These are phyloP conservation scores for Orussus abietinus DNA, from an alignment of 1,140 invertebrate genomes.

Conservation along the genomic window DNA sequence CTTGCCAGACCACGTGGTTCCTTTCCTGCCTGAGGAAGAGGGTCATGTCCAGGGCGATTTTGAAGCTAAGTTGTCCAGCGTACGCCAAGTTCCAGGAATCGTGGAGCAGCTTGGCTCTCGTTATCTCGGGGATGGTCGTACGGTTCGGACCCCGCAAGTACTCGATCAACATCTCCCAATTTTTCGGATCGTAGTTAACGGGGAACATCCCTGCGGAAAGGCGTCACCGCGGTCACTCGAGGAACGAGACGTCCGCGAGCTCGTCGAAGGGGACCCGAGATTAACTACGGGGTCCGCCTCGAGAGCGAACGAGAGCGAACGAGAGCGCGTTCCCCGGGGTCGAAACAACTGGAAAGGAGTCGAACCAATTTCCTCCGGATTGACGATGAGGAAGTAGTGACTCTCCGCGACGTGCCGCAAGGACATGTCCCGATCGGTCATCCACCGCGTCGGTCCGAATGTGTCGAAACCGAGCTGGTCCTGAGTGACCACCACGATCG, in stretches of 20 bases:
- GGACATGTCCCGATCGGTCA: slow-evolving; percentile 55
- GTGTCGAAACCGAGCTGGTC: slow-evolving; percentile 58
- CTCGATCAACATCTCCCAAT: slow-evolving; percentile 70
- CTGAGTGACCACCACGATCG: slow-evolving; percentile 58
- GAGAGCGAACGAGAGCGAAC: too few species aligned
- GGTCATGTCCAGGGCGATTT: slow-evolving; percentile 70
- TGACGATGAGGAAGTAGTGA: slow-evolving; percentile 67
- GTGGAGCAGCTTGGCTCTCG: slow-evolving; percentile 70
- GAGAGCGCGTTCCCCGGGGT: too few species aligned
- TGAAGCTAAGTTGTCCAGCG: slow-evolving; percentile 68
- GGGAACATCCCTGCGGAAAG: slow-evolving; percentile 71
- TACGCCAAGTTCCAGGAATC: slow-evolving; percentile 77
- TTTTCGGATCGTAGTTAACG: slow-evolving; percentile 76
- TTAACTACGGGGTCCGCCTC: too few species aligned
- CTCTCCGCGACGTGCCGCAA: slow-evolving; percentile 50
- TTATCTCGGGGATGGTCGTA: slow-evolving; percentile 63
- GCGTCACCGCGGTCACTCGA: too few species aligned
- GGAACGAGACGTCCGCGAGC: too few species aligned
- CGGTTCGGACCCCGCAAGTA: slow-evolving; percentile 58
- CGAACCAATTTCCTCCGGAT: slow-evolving; percentile 80
- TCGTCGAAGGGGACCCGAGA: too few species aligned
- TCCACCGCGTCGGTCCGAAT: slow-evolving; percentile 57
- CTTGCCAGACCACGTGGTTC: slow-evolving; percentile 72
- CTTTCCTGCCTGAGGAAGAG: slow-evolving; percentile 67
- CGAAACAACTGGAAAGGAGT: too few species aligned